Base-by-base conservation (phyloP, 2,797 vertebrate genomes). In the Atherinosoma microstoma region DNA sequence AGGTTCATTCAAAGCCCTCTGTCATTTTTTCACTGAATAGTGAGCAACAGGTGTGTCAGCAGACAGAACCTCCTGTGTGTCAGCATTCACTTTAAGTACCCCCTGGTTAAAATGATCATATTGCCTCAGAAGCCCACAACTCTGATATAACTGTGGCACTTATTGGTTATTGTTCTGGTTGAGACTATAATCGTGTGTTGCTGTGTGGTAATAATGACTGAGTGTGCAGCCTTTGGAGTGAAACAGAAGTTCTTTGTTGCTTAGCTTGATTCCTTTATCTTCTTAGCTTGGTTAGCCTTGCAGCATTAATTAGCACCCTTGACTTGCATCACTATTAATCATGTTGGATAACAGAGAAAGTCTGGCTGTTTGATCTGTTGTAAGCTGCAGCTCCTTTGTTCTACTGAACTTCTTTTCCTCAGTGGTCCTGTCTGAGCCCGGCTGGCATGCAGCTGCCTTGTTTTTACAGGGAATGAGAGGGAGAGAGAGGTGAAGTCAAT, bases 41-140 rank as follows among this genome's bases (percentile, higher is more conserved):
- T 80, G 67, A 70, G 68, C 90, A 91, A 91, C 92, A 92, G 86
- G 91, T 93, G 89, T 79, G 80, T 67, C 64, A 20, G 56, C 64
- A 61, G 45, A 49, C 70, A 22, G 57, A 27, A 38, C 7, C 36
- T 58, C 42, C 61, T 35, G 18, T 81, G 20, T 40, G 15, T 16
- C 20, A 64, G 40, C 38, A 20, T 35, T 30, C 20, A 18, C 6
- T 24, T 63, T 58, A 18, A 30, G 42, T 59, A 10, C 5, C n/a
- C 30, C 0, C 24, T n/a, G 24, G 27, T 42, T 60, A 1, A 67
- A 57, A 30, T 57, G 5, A 0, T 34, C 47, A 24, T 34, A 63
- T 32, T 10, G 1, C 6, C 5, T 8, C 0, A 22, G 10, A 63
- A 45, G 16, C 13, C 29, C 22, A 11, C 16, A 49, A 16, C 34